phyloP scores from a whole-genome alignment of 1,140 invertebrate species.

The Glomeris maerens region DNA sequence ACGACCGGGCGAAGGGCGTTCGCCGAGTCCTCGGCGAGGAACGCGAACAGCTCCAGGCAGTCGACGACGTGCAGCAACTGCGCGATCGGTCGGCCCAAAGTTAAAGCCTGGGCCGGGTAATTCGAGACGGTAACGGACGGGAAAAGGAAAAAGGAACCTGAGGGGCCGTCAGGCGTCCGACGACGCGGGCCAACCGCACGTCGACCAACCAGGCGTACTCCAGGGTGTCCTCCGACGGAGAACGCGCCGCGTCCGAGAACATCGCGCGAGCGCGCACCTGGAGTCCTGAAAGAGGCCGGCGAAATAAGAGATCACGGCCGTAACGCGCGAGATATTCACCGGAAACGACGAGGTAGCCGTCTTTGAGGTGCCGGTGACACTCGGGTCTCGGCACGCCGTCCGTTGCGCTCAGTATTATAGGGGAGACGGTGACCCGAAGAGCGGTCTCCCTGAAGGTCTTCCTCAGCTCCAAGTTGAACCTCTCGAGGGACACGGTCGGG shows the following conservation, averaged over 20 bases:
- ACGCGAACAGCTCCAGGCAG: conserved; percentile 72
- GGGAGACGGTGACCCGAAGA: conserved; percentile 78
- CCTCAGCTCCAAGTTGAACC: conserved; percentile 92
- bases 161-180: conserved; percentile 36
- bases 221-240: conserved; percentile 79
- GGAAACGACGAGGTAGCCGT: conserved; percentile 34
- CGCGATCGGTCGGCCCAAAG: conserved; percentile 33
- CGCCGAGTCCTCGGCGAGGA: conserved; percentile 74
- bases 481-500: conserved; percentile 74
- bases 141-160: conserved; percentile 27
- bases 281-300: conserved; percentile 12
- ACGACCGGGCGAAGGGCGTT: conserved; percentile 67
- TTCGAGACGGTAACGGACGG: neutral
- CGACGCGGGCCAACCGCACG: conserved; percentile 40
- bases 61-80: conserved; percentile 68
- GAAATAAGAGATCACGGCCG: too few relatives aligned
- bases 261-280: conserved; percentile 85
- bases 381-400: conserved; percentile 23
- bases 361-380: conserved; percentile 28
- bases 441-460: conserved; percentile 81
- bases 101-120: conserved; percentile 2
- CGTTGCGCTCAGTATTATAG: conserved; percentile 49
- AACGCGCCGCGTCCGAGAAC: conserved; percentile 82
- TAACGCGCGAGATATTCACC: conserved; percentile 16
- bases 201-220: conserved; percentile 86